These are phyloP conservation scores for Tarsius wallacei DNA, from an alignment of 2,797 vertebrate genomes.

Conservation along the genomic window DNA sequence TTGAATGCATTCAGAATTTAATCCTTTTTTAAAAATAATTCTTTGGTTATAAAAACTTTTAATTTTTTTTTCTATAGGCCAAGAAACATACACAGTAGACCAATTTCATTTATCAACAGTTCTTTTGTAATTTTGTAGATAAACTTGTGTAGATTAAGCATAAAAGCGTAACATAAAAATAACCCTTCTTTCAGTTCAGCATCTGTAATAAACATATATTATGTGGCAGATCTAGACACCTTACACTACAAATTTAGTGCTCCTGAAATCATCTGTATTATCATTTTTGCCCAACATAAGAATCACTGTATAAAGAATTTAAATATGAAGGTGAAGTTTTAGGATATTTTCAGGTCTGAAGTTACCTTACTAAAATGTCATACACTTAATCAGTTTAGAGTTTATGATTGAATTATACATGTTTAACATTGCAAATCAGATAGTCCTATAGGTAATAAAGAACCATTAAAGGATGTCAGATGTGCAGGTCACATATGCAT, in stretches of 20 bases:
- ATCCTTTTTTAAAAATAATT: not conserved
- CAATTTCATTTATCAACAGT: not conserved
- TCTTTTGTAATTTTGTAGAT: not conserved
- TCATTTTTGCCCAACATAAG: not conserved
- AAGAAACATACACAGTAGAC: not conserved
- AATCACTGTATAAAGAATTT: not conserved
- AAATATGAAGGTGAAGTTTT: conserved; percentile 16
- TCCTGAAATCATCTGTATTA: not conserved
- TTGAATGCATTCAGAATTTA: not conserved
- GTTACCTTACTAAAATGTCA: not conserved
- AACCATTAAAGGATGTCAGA: not conserved
- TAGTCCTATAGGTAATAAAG: not conserved
- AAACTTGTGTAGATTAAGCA: not conserved
- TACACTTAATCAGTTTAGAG: not conserved
- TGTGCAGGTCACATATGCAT: not conserved
- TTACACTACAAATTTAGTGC: not conserved
- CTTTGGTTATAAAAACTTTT: not conserved
- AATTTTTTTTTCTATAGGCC: not conserved
- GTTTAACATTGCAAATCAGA: not conserved
- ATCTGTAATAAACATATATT: not conserved
- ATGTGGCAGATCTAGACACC: not conserved
- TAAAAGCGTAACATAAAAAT: not conserved
- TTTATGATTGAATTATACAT: not conserved
- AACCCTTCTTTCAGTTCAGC: not conserved
- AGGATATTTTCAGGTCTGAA: not conserved